A percentile compares a stretch with the other conserved stretches of the same genome.
Evolutionary conservation across 2,797 vertebrate species (phyloP).

Genomic region (Sphaeramia orbicularis): DNA sequence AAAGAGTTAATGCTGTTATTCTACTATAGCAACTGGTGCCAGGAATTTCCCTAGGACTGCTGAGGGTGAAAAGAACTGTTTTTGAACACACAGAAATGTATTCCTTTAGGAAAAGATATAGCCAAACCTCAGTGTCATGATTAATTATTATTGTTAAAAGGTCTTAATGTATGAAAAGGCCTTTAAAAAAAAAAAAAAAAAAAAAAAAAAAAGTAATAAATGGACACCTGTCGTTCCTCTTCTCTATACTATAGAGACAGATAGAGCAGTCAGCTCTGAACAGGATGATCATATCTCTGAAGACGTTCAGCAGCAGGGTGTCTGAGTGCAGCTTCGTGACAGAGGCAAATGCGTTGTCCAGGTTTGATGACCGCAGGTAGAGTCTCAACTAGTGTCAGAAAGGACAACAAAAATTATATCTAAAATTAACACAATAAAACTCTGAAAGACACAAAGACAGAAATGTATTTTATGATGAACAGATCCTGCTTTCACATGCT

Average conservation of each 20-base stretch:
- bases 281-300: constrained; percentile 94
- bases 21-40: constrained; percentile 7
- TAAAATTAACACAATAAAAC: not conserved
- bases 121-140: not conserved
- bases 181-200: too few relatives aligned
- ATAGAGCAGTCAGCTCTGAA: constrained; percentile 97
- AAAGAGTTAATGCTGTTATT: constrained; percentile 17
- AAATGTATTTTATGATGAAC: not conserved
- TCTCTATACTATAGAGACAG: constrained; percentile 97
- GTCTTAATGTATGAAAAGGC: too few relatives aligned
- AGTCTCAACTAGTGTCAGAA: constrained; percentile 83
- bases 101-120: not conserved
- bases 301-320: constrained; percentile 95
- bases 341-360: constrained; percentile 96
- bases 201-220: too few relatives aligned
- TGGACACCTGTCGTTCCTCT: constrained; percentile 90
- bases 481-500: too few relatives aligned
- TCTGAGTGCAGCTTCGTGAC: constrained; percentile 93
- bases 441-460: not conserved
- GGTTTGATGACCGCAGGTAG: constrained; percentile 93
- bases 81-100: too few relatives aligned
- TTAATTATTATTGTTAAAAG: too few relatives aligned
- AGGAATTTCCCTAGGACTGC: constrained; percentile 8
- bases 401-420: not conserved
- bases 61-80: constrained; percentile 13